Conservation (phyloP, 2,797 vertebrate species). For the Pitangus sulphuratus region DNA sequence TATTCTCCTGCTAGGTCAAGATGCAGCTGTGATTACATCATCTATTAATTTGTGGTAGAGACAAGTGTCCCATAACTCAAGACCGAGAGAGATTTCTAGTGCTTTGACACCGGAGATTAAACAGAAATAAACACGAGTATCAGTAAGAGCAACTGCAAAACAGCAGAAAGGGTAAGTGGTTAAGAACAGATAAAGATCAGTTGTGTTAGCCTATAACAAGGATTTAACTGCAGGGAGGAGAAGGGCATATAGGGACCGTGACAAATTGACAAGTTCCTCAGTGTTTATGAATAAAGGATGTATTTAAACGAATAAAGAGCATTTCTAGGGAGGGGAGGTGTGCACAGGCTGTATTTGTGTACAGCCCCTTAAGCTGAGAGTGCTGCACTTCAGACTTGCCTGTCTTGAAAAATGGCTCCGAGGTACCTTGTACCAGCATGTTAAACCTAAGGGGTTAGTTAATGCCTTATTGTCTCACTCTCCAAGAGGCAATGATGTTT, state of each 20-base stretch:
- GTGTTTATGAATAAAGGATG: background rate
- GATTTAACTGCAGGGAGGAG: background rate
- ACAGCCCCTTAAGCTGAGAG: background rate
- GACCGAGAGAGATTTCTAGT: constrained; percentile 50
- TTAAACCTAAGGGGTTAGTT: background rate
- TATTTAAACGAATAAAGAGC: background rate
- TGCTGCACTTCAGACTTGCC: background rate
- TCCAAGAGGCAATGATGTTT: background rate
- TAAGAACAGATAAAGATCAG: constrained; percentile 43
- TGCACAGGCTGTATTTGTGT: background rate
- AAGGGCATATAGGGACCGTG: background rate
- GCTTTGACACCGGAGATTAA: constrained; percentile 51
- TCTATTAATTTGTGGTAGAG: constrained; percentile 19
- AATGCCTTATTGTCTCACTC: background rate
- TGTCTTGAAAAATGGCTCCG: background rate
- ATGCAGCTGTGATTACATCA: constrained; percentile 60
- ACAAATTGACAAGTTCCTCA: background rate
- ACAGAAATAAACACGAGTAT: constrained; percentile 58
- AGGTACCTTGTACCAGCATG: background rate
- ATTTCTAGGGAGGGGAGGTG: background rate
- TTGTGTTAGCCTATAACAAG: background rate
- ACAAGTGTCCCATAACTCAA: constrained; percentile 45
- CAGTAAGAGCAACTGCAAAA: constrained; percentile 30
- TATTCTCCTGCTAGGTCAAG: background rate
- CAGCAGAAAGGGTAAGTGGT: background rate